Conservation (phyloP, 1,140 invertebrate species). For the Drosophila jambulina region DNA sequence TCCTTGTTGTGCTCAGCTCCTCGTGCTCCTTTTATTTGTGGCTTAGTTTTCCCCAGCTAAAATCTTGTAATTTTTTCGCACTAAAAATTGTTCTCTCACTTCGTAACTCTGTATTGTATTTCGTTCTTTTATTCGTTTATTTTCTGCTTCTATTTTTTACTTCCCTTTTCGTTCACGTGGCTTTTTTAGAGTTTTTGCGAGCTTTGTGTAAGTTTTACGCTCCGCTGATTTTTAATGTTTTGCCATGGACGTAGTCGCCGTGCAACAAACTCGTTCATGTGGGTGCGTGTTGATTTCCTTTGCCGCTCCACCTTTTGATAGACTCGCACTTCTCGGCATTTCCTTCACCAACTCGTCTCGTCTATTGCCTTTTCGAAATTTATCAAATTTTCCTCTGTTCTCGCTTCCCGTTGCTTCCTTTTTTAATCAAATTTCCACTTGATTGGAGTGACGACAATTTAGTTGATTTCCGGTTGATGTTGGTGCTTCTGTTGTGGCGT, state of each 20-base stretch:
- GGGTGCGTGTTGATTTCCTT: conserved; percentile 75
- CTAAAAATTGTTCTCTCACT: conserved; percentile 41
- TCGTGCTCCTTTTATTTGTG: conserved; percentile 11
- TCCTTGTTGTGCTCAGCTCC: conserved; percentile 13
- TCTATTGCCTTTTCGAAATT: conserved; percentile 68
- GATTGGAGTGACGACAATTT: conserved; percentile 81
- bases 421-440: conserved; percentile 83
- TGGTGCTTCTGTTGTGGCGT: conserved; percentile 38
- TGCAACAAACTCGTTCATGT: conserved; percentile 70
- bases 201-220: conserved; percentile 64
- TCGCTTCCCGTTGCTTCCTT: conserved; percentile 12
- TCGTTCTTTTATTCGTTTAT: conserved; percentile 31
- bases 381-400: conserved; percentile 71
- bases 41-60: conserved; percentile 30
- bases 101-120: conserved; percentile 37
- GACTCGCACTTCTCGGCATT: conserved; percentile 47
- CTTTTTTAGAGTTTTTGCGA: conserved; percentile 28
- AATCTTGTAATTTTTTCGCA: conserved; percentile 60
- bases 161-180: conserved; percentile 16
- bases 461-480: conserved; percentile 74
- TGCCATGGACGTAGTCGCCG: conserved; percentile 19
- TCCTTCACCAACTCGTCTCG: conserved; percentile 24
- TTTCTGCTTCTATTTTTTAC: conserved; percentile 36
- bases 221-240: conserved; percentile 75
- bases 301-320: conserved; percentile 63